Conservation (phyloP, 1,140 invertebrate genomes). For the Meloidogyne floridensis region DNA sequence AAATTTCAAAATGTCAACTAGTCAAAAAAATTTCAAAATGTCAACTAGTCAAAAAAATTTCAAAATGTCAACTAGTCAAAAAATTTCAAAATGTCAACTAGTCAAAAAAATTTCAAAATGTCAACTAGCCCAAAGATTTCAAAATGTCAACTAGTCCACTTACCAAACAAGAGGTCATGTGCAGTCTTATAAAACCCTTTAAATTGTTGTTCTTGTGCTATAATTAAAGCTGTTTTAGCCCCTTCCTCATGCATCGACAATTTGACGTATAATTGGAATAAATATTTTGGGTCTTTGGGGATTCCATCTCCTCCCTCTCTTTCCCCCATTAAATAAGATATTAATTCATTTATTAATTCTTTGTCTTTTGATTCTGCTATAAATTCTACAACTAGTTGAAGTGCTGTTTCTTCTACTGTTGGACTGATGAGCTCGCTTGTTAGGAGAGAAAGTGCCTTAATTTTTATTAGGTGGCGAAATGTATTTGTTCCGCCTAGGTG, state of each 20-base stretch:
- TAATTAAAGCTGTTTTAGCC: slow-evolving; percentile 94
- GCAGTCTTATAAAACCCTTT: slow-evolving; percentile 69
- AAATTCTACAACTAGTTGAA: slow-evolving; percentile 38
- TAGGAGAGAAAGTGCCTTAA: slow-evolving; percentile 45
- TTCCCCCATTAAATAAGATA: slow-evolving; percentile 69
- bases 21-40: no score
- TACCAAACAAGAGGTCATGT: slow-evolving; percentile 79
- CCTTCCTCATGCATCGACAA: slow-evolving; percentile 88
- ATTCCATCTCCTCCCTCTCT: slow-evolving; percentile 54
- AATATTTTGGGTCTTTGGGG: slow-evolving; percentile 78
- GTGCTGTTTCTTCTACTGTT: slow-evolving; percentile 53
- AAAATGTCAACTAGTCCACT: slow-evolving; percentile 6
- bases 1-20: no score
- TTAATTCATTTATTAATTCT: slow-evolving; percentile 66
- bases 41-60: no score
- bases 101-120: no score
- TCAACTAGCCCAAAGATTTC: no score
- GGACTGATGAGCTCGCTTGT: slow-evolving; percentile 46
- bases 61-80: no score
- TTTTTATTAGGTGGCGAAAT: no score
- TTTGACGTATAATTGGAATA: slow-evolving; percentile 93
- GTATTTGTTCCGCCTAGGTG: background rate
- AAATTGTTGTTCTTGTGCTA: slow-evolving; percentile 90
- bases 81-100: no score
- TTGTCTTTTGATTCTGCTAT: slow-evolving; percentile 68